Percentiles rank a stretch among this genome's conserved stretches.
Conservation (phyloP, 37 sponge, comb jelly and placozoan genomes). For the Theonella swinhoei region DNA sequence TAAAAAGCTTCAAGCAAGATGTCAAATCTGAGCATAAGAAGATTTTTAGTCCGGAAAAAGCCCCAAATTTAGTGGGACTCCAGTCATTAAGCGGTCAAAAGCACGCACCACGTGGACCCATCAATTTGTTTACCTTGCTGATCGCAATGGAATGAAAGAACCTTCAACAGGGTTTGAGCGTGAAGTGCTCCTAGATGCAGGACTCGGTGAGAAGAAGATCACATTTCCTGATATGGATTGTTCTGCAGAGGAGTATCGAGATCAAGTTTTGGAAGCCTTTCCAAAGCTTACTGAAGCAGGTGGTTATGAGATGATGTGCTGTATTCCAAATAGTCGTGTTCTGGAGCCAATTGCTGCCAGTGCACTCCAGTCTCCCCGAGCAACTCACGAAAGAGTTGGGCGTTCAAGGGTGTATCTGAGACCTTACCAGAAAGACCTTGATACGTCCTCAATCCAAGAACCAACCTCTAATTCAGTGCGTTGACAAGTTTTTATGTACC, state of each 20-base stretch:
- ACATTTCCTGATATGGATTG: constrained; percentile 25
- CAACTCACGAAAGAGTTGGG: constrained; percentile 8
- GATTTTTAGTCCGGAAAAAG: too few relatives aligned
- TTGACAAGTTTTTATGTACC: background rate
- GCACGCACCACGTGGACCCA: constrained; percentile 24
- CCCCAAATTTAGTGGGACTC: too few relatives aligned
- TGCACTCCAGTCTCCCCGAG: constrained; percentile 11
- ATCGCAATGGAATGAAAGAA: background rate
- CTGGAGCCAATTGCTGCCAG: constrained; percentile 24
- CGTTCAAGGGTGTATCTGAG: constrained; percentile 34
- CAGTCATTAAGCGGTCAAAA: background rate
- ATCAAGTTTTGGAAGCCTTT: background rate
- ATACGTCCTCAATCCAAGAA: background rate
- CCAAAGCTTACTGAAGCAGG: constrained; percentile 29
- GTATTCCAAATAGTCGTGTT: constrained; percentile 23
- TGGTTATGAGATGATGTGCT: constrained; percentile 49
- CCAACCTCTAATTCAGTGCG: background rate
- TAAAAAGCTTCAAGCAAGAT: too few relatives aligned
- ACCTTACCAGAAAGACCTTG: constrained; percentile 41
- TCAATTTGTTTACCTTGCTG: constrained; percentile 26
- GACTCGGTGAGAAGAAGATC: constrained; percentile 30
- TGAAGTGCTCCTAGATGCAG: constrained; percentile 26
- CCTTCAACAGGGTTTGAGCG: constrained; percentile 19
- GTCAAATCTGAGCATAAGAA: too few relatives aligned
- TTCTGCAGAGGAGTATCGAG: constrained; percentile 19